Percentiles rank a stretch among this genome's conserved stretches.
Conservation (phyloP, 2,113 vertebrate genomes). For the Proteles cristata region DNA sequence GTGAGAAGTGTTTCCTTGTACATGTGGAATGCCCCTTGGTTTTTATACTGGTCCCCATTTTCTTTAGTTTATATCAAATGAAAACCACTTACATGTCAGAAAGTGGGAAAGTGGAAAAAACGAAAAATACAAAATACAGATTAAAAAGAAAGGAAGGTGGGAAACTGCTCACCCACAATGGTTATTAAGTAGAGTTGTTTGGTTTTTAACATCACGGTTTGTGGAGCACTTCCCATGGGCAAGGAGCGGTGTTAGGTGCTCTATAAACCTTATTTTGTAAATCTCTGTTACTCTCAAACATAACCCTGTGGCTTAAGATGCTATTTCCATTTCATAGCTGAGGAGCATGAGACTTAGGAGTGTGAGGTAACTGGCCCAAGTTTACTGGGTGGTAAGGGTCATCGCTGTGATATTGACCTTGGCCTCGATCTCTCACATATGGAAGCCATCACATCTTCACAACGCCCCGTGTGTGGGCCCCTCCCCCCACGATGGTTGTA, state of each 20-base stretch:
- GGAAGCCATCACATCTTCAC: not conserved
- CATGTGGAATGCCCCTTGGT: not conserved
- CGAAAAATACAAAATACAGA: not conserved
- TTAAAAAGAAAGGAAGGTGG: not conserved
- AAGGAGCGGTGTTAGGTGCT: not conserved
- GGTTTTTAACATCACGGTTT: not conserved
- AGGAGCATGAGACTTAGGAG: not conserved
- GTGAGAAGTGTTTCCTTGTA: not conserved
- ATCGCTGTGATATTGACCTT: not conserved
- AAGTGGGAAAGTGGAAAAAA: not conserved
- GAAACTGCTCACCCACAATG: not conserved
- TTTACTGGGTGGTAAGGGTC: not conserved
- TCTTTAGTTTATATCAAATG: not conserved
- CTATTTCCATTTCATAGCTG: not conserved
- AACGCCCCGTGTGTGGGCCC: accelerated
- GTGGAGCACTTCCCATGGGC: not conserved
- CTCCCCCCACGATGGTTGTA: not conserved
- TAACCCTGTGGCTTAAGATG: not conserved
- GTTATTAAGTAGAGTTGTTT: not conserved
- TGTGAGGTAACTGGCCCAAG: not conserved
- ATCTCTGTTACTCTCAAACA: not conserved
- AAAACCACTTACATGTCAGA: not conserved
- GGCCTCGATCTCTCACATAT: not conserved
- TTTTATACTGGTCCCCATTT: not conserved
- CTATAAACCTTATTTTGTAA: not conserved